These are phyloP conservation scores for Parnassius glacialis DNA, from an alignment of 2,888 invertebrate species.

Conservation along the genomic window DNA sequence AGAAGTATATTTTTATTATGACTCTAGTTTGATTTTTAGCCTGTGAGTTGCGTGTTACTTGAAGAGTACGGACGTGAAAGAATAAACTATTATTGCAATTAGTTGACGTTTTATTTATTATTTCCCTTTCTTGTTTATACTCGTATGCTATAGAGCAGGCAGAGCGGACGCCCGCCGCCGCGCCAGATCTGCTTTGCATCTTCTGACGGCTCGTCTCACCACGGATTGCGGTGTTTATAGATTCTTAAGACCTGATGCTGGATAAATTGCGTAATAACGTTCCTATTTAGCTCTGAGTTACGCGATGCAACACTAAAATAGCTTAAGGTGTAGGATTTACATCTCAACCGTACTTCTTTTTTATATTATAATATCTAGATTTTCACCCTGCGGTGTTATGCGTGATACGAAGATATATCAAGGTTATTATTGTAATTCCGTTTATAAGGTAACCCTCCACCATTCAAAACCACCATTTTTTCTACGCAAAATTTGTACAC, in stretches of 20 bases:
- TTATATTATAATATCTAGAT: too few species aligned
- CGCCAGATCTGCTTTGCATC: conserved; percentile 3
- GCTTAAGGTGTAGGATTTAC: too few species aligned
- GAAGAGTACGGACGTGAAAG: background rate
- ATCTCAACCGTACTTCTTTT: too few species aligned
- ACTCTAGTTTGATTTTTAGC: background rate
- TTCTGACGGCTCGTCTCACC: background rate
- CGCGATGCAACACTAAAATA: too few species aligned
- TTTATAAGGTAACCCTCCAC: too few species aligned
- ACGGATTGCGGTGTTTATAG: conserved; percentile 4
- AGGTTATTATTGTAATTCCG: too few species aligned
- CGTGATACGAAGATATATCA: too few species aligned
- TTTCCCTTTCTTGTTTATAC: conserved; percentile 2
- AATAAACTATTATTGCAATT: background rate
- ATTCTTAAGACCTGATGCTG: background rate
- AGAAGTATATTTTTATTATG: too few species aligned
- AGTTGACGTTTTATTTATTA: conserved; percentile 12
- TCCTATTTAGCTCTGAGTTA: background rate
- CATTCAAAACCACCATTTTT: too few species aligned
- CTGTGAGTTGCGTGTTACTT: background rate
- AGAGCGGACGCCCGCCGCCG: background rate
- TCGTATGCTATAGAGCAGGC: background rate
- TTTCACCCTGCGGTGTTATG: too few species aligned
- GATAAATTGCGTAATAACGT: background rate
- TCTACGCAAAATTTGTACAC: too few species aligned